Evolutionary conservation across 2,888 invertebrate species (phyloP), one percentile per base, ranked within the genome.

Genomic region (Saturnia japonica): DNA sequence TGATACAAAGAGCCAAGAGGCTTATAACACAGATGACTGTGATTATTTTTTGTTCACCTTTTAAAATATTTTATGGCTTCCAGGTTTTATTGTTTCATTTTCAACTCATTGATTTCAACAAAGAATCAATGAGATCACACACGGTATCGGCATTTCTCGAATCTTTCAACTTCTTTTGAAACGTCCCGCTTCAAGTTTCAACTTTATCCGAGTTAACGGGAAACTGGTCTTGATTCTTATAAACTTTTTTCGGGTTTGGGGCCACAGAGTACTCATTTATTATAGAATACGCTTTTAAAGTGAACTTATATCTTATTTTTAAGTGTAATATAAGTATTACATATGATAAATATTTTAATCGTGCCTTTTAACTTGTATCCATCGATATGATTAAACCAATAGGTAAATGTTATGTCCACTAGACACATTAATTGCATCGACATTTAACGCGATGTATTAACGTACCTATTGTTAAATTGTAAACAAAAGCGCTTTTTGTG

Each of bases 151-250:
- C 81, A 86, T 84, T 81, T 82, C 82, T 84, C 77, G 84, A 81
- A 88, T 85, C 81, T 82, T 85, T 86, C 77, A 74, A 82, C 77
- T 85, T 85, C 85, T 87, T 89, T 88, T 87, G 82, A 86, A 80
- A 82, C 77, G 74, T 77, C 84, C 74, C 87, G 88, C 85, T 78
- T 81, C 82, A 77, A 82, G 83, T 86, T 87, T 85, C 79, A 81
- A 84, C 80, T 83, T 86, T 86, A 86, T 85, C 85, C 78, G 74
- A 78, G 79, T 78, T 89, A 88, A 90, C 86, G 85, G 88, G 82
- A 83, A 83, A 85, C 88, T 81, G 80, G 87, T 85, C 82, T 80
- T 77, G 76, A 78, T 84, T 81, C 79, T 83, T 85, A 81, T 78
- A 76, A 80, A 79, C 77, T 82, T 82, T 81, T 83, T 81, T 64